Evolutionary conservation across 2,113 vertebrate species (phyloP).

Genomic region (Tylochromis polylepis): DNA sequence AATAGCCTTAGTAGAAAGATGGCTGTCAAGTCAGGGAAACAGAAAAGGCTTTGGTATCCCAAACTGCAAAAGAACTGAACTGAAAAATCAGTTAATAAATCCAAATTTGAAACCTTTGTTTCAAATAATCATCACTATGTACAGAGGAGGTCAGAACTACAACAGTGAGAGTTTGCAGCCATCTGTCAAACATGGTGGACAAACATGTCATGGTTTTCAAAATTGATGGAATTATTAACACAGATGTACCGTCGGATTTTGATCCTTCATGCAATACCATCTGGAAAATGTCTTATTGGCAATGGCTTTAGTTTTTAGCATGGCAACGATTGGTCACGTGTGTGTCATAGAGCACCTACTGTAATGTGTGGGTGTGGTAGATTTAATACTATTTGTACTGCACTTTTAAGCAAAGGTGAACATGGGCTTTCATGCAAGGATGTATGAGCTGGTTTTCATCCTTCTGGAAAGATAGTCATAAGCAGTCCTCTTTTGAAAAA

Average conservation of each 20-base stretch:
- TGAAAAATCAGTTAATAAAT: too few species aligned
- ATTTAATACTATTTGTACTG: neutral
- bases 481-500: neutral
- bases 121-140: neutral
- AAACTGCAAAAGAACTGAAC: too few species aligned
- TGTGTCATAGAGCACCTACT: neutral
- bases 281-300: neutral
- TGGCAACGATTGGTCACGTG: neutral
- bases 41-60: too few species aligned
- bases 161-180: neutral
- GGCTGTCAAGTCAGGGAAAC: too few species aligned
- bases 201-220: neutral
- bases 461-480: neutral
- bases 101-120: too few species aligned
- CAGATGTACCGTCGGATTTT: neutral
- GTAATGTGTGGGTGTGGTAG: neutral
- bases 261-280: neutral
- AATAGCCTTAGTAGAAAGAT: too few species aligned
- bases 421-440: neutral
- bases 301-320: neutral
- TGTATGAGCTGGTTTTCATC: neutral
- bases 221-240: neutral
- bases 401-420: neutral
- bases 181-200: neutral
- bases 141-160: neutral